phyloP scores from a whole-genome alignment of 92 coral and sea anemone genomes.

The Palythoa heliodiscus region DNA sequence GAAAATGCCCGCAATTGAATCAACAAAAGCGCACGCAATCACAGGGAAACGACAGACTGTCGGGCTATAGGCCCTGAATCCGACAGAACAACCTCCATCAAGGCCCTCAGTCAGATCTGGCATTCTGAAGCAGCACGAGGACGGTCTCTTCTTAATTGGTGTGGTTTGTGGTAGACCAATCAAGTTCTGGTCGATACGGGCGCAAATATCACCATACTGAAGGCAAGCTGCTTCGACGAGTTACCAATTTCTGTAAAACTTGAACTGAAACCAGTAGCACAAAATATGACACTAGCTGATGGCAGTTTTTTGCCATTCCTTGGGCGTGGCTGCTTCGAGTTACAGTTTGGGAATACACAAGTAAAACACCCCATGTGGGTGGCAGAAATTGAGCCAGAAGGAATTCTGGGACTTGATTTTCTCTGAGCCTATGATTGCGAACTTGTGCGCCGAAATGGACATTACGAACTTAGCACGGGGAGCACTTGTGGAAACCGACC shows the following conservation, averaged over 20 bases:
- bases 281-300: conserved; percentile 50
- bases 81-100: conserved; percentile 29
- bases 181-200: conserved; percentile 63
- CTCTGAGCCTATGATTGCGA: conserved; percentile 24
- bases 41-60: conserved; percentile 52
- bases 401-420: conserved; percentile 40
- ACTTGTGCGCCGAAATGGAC: conserved; percentile 13
- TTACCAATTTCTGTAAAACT: background rate
- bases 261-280: conserved; percentile 21
- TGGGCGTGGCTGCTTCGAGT: background rate
- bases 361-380: background rate
- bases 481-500: background rate
- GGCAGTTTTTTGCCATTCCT: conserved; percentile 35
- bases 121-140: conserved; percentile 24
- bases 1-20: no score
- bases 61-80: conserved; percentile 53
- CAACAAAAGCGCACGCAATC: background rate
- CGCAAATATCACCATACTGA: background rate
- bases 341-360: background rate
- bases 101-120: conserved; percentile 38
- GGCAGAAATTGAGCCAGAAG: background rate
- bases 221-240: no score
- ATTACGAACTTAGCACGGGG: background rate
- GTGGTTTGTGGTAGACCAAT: conserved; percentile 32
- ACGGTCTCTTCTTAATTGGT: conserved; percentile 47